A percentile compares a stretch with the other conserved stretches of the same genome.
Conservation (phyloP, 2,888 invertebrate species). For the Eubasilissa splendida region DNA sequence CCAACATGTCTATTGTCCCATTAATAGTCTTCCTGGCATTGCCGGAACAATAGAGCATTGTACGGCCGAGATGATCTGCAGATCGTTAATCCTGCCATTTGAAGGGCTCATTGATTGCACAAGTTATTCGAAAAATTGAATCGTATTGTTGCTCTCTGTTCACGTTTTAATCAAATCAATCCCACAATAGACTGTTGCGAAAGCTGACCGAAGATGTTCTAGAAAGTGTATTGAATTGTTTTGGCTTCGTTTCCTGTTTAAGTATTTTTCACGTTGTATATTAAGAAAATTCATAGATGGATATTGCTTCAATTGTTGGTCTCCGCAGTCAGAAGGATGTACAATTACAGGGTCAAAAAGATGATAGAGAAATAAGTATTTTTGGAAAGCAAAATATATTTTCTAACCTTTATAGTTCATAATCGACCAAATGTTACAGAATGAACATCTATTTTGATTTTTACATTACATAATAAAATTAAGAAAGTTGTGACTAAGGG, state of each 20-base stretch:
- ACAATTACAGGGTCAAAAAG: no score
- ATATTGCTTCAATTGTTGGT: no score
- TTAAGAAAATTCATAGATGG: no score
- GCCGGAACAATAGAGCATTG: slow-evolving; percentile 27
- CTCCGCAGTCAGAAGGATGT: no score
- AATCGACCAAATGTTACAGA: no score
- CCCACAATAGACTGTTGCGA: slow-evolving; percentile 28
- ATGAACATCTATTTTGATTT: no score
- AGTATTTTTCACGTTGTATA: no score
- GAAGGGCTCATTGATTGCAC: slow-evolving; percentile 30
- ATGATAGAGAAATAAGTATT: no score
- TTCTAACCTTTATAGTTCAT: no score
- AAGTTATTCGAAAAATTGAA: slow-evolving; percentile 20
- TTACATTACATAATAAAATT: no score
- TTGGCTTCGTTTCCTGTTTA: slow-evolving; percentile 35
- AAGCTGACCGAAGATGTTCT: slow-evolving; percentile 22
- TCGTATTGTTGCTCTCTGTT: slow-evolving; percentile 12
- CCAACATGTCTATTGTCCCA: slow-evolving; percentile 26
- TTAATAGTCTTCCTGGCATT: slow-evolving; percentile 9
- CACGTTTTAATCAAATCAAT: not conserved
- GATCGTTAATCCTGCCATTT: slow-evolving; percentile 31
- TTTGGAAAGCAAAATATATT: no score
- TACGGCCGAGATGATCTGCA: slow-evolving; percentile 24
- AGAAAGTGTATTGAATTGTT: slow-evolving; percentile 25
- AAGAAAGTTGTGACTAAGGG: no score